Evolutionary conservation across 2,797 vertebrate genomes (phyloP).

Genomic region (Molossus molossus): DNA sequence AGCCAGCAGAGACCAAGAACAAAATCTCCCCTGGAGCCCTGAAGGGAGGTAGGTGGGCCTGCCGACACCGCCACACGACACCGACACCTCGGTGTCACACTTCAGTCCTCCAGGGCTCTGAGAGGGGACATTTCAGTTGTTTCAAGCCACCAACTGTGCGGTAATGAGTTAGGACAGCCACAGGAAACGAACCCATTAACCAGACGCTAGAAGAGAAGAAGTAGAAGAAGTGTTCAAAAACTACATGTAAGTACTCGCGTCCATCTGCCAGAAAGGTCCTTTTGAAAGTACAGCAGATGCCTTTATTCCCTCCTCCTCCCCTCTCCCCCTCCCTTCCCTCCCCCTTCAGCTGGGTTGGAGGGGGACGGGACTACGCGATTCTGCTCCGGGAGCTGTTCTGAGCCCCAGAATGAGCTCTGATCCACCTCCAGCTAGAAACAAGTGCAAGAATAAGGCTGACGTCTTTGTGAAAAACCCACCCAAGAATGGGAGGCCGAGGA

Average conservation of each 20-base stretch:
- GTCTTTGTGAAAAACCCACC: constrained; percentile 74
- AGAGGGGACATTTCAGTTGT: neutral
- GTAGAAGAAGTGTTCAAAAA: neutral
- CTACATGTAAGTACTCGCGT: neutral
- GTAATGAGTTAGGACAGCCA: neutral
- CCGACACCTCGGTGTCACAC: neutral
- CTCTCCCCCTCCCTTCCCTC: too few species aligned
- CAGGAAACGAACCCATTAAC: neutral
- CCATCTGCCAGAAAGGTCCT: neutral
- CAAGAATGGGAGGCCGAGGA: constrained; percentile 36
- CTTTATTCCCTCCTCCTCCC: neutral
- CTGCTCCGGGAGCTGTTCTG: constrained; percentile 20
- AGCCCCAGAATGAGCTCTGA: neutral
- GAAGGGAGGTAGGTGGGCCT: neutral
- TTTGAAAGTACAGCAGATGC: neutral
- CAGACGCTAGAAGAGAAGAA: neutral
- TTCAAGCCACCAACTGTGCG: neutral
- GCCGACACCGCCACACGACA: neutral
- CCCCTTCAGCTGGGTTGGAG: neutral
- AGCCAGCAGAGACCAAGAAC: neutral
- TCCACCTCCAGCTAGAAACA: neutral
- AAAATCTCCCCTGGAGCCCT: neutral
- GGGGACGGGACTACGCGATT: neutral
- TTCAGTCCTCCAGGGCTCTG: neutral
- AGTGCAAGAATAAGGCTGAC: constrained; percentile 50